Evolutionary conservation across 2,797 vertebrate species (phyloP), one percentile per base, ranked within the genome.

Genomic region (Sebastes diaconus): DNA sequence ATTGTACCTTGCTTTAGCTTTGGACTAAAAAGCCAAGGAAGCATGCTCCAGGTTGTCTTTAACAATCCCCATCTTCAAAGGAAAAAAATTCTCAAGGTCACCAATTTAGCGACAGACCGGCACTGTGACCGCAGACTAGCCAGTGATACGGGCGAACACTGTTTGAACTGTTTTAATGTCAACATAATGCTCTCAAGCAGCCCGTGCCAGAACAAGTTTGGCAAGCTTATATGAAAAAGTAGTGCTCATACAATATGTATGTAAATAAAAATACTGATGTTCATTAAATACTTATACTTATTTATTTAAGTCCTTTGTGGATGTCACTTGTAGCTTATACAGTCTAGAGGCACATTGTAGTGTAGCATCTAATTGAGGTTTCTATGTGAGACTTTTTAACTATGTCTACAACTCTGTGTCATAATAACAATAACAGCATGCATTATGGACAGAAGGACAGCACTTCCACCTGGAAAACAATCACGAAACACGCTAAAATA

Each of bases 301-400:
- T 90, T 88, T 89, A 89, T 90, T 92, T 46, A 16, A 67, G 63
- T 73, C 7, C n/a, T 71, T 63, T 34, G 8, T 61, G 1, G n/a
- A 55, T 57, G 16, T 63, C 34, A 25, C 14, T 61, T 57, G 29
- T 46, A 83, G 39, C 29, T 77, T 55, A 52, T 55, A 6, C 63
- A 67, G 20, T 79, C 46, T 11, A 57, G 46, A 67, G 52, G 36
- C 6, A 6, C 30, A 55, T 6, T 73, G 24, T 30, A 68, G 27
- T 46, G 24, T 58, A n/a, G 0, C 18, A 20, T 36, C 46, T 68
- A 29, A 39, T 42, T 29, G 9, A 77, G 58, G 42, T 71, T 64
- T 66, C 22, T 67, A 5, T 16, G 6, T 67, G 16, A 25, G 7
- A 50, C 55, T 52, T 11, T 10, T 8, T 10, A 32, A 32, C 22